Evolutionary conservation across 2,113 vertebrate species (phyloP).

Genomic region (Elachura formosa): DNA sequence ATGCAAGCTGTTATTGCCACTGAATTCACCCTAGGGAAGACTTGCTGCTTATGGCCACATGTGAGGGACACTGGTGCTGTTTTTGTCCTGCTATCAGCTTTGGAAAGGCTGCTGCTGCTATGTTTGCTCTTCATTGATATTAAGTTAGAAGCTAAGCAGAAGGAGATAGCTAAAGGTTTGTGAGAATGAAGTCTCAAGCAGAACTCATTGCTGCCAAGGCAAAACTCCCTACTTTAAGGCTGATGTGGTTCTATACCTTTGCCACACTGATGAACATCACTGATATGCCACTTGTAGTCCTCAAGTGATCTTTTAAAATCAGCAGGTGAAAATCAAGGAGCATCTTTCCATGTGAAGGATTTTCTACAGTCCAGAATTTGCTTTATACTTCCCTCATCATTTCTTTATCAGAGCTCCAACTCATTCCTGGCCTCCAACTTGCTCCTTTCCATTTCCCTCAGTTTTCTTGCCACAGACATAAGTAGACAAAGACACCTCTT

Average conservation of each 20-base stretch:
- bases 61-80: background rate
- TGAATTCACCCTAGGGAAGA: background rate
- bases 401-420: background rate
- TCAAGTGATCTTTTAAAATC: background rate
- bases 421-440: accelerated
- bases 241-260: background rate
- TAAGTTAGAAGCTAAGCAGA: background rate
- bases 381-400: background rate
- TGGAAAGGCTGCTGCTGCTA: background rate
- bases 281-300: background rate
- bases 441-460: background rate
- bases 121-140: background rate
- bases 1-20: background rate
- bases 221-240: background rate
- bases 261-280: background rate
- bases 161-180: background rate
- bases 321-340: background rate
- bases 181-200: background rate
- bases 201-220: background rate
- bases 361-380: background rate
- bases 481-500: no score
- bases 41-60: background rate
- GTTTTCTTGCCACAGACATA: background rate
- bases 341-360: background rate
- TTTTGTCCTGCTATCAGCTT: background rate